phyloP scores from a whole-genome alignment of 2,888 invertebrate species.

The Pollenia angustigena region DNA sequence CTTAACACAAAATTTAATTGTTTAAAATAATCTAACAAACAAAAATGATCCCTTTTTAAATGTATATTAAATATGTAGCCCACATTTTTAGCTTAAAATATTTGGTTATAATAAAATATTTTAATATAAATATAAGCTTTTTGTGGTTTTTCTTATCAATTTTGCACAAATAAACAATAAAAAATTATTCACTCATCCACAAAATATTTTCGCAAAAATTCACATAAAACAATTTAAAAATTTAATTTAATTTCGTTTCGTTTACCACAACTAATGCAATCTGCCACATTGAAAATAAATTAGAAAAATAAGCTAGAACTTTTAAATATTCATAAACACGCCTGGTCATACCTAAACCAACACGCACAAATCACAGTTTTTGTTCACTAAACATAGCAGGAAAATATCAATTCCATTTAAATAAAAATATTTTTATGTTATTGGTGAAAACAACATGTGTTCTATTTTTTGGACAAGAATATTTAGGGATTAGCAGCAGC shows the following conservation, averaged over 20 bases:
- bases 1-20: neutral
- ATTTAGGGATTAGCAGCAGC: neutral
- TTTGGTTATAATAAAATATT: conserved; percentile 3
- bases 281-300: neutral
- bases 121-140: neutral
- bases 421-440: conserved; percentile 19
- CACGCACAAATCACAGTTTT: conserved; percentile 6
- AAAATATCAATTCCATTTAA: conserved; percentile 6
- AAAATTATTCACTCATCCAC: neutral
- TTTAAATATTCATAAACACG: conserved; percentile 26
- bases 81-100: neutral
- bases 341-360: neutral
- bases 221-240: neutral
- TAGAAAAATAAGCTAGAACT: neutral
- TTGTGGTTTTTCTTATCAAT: neutral
- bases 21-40: neutral
- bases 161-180: neutral
- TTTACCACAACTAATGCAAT: neutral
- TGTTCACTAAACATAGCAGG: neutral
- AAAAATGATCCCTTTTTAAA: neutral
- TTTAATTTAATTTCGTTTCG: neutral
- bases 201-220: neutral
- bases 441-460: neutral
- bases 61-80: neutral
- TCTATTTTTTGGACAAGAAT: neutral